Conservation (phyloP, 1,140 invertebrate genomes). For the Ruditapes philippinarum region DNA sequence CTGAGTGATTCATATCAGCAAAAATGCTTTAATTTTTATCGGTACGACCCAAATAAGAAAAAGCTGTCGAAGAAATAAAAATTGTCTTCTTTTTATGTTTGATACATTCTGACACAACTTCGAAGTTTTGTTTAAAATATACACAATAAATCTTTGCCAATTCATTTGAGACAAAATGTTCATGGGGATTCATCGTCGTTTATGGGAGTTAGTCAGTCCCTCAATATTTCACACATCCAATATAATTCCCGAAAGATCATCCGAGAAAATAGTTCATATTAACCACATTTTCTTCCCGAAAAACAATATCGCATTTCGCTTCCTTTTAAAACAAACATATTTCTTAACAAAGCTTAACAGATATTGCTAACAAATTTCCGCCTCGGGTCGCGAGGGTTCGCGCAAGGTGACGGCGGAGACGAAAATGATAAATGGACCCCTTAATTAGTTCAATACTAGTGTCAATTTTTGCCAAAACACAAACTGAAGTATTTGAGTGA, state of each 20-base stretch:
- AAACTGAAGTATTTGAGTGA: conserved; percentile 58
- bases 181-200: background rate
- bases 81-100: conserved; percentile 15
- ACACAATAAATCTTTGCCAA: background rate
- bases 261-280: conserved; percentile 28
- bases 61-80: background rate
- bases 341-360: conserved; percentile 64
- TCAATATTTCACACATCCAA: background rate
- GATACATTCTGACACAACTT: background rate
- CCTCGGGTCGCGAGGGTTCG: conserved; percentile 50
- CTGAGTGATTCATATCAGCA: conserved; percentile 33
- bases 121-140: background rate
- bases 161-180: background rate
- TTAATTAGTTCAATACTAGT: conserved; percentile 65
- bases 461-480: conserved; percentile 68
- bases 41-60: background rate
- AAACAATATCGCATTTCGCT: conserved; percentile 49
- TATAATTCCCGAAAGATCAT: conserved; percentile 22
- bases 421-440: conserved; percentile 65
- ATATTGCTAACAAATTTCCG: conserved; percentile 61
- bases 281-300: conserved; percentile 4
- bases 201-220: background rate
- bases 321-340: conserved; percentile 65
- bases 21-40: conserved; percentile 23
- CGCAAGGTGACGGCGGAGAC: conserved; percentile 46